Conservation (phyloP, 2,113 vertebrate genomes). For the Antechinus flavipes region DNA sequence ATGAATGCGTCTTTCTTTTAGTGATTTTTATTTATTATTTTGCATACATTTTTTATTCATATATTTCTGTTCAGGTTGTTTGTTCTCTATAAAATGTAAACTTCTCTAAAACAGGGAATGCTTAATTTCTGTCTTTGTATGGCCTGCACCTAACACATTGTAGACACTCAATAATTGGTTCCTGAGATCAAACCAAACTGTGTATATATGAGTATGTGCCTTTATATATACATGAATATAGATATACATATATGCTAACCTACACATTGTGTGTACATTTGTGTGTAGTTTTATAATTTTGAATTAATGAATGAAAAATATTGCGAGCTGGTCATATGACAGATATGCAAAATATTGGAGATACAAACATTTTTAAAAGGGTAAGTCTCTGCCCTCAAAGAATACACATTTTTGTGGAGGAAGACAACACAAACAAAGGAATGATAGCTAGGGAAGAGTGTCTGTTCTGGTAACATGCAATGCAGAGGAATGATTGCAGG, state of each 20-base stretch:
- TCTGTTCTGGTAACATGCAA: not conserved
- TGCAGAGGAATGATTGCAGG: not conserved
- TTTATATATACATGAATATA: too few species aligned
- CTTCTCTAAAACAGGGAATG: not conserved
- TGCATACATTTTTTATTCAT: not conserved
- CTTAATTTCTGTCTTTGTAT: not conserved
- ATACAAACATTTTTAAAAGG: not conserved
- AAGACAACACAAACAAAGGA: not conserved
- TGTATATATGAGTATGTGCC: not conserved
- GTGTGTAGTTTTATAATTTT: too few species aligned
- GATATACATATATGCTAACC: too few species aligned
- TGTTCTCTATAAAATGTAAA: not conserved
- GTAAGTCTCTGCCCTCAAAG: not conserved
- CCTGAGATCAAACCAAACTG: not conserved
- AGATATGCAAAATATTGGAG: not conserved
- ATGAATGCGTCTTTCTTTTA: not conserved
- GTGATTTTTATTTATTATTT: not conserved
- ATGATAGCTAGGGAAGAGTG: too few species aligned
- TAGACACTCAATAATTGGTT: not conserved
- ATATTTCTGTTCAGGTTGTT: not conserved
- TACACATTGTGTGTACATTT: too few species aligned
- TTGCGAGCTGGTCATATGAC: not conserved
- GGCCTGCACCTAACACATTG: not conserved
- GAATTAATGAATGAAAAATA: not conserved
- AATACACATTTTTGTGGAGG: not conserved